Base-by-base conservation (phyloP, 2,797 vertebrate species). In the Darevskia mixta region DNA sequence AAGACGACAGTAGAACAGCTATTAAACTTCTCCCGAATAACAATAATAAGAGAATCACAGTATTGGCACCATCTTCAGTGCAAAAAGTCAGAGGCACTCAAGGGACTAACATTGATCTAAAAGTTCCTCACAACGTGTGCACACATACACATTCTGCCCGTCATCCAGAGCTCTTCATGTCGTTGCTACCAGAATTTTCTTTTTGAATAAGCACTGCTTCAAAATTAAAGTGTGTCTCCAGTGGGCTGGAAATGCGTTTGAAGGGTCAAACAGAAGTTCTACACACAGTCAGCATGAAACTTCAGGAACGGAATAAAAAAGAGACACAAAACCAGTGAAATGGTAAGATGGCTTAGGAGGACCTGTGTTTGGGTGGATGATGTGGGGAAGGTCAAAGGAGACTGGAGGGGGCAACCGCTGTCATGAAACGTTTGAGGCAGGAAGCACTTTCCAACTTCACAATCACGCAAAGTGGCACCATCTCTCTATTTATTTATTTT, bases 91-190 rank as follows among this genome's bases (percentile, higher is more conserved):
- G 95, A 77, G 76, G 83, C 83, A 95, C 97, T 97, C 95, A 0
- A 32, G 96, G 95, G 98, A 97, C 76, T 85, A 97, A 94, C 97
- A 98, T 91, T 98, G 98, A 98, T 98, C 97, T 98, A 97, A 98
- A 98, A 98, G 97, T 95, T 95, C 95, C 95, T 96, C 96, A 13
- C 49, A n/a, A 18, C 11, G 9, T 3, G 11, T 7, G 23, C 20
- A 67, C 64, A 27, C 61, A 5, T 15, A 35, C 72, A 38, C 72
- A 35, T n/a, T 29, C 32, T 15, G 95, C 96, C 32, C 35, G 95
- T 96, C 93, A 95, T 87, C 94, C 94, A 92, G 90, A 92, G 93
- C 90, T 92, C 94, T 93, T 95, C 93, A 89, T 91, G 92, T 96
- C 94, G 96, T 95, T 93, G 94, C 95, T 93, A 92, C 94, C 95